Conservation (phyloP, 2,797 vertebrate genomes). For the Cyprinodon diabolis region DNA sequence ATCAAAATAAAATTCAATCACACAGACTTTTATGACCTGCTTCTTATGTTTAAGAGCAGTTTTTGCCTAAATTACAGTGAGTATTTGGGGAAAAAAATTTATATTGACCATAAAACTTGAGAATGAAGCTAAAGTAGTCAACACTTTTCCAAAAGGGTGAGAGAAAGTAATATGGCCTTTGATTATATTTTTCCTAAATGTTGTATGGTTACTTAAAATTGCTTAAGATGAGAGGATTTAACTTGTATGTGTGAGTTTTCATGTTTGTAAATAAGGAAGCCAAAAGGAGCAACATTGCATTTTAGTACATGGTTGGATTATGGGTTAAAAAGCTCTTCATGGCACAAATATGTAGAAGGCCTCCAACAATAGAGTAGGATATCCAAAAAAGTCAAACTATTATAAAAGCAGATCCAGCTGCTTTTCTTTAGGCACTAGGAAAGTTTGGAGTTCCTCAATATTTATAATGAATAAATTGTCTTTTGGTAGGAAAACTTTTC, state of each 20-base stretch:
- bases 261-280: neutral
- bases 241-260: neutral
- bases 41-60: neutral
- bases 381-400: neutral
- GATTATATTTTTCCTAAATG: no score
- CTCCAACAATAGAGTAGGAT: neutral
- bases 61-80: neutral
- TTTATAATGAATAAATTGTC: neutral
- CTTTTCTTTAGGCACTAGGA: neutral
- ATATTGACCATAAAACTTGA: slow-evolving; percentile 1
- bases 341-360: neutral
- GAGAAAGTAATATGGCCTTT: no score
- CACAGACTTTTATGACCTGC: neutral
- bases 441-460: neutral
- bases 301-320: neutral
- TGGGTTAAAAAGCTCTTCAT: neutral
- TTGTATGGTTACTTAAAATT: no score
- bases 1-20: neutral
- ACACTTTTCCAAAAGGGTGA: neutral
- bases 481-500: no score
- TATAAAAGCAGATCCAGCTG: neutral
- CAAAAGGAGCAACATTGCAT: neutral
- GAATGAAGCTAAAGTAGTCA: neutral
- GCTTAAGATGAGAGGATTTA: neutral
- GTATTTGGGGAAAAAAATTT: slow-evolving; percentile 8